Evolutionary conservation across 2,113 vertebrate species (phyloP), one percentile per base, ranked within the genome.

Genomic region (Elephantulus edwardii): DNA sequence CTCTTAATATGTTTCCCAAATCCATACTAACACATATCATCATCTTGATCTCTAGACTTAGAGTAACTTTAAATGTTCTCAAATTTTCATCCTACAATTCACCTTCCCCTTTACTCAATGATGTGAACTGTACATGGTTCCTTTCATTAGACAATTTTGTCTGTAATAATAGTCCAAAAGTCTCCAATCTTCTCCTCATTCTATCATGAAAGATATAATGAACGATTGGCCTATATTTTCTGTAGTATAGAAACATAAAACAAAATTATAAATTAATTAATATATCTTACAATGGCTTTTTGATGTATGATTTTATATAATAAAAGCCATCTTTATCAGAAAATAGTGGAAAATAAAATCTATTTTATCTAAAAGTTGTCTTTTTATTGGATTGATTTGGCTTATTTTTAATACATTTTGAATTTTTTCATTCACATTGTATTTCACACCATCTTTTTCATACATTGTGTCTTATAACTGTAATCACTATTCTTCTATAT

Each of bases 31-130:
- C 71, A 28, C 75, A 7, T 46, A n/a, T 10, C 72, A 81, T 40
- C 30, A 74, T 89, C n/a, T 81, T 58, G 76, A 90, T 30, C 74
- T 68, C 20, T 40, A 75, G 56, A 33, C 28, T 93, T 75, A 54
- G 4, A 46, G 19, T 86, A 54, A 86, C 8, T 81, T 75, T 60
- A 42, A 66, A 68, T 50, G 28, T 89, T 14, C 71, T 33, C 64
- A 46, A 56, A 52, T 78, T n/a, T 42, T 74, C 40, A 42, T 75
- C 11, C 46, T 79, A 26, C 13, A 40, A 3, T 33, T 38, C 66
- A 44, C 68, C 24, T 60, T 81, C 50, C 22, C 50, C 4, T 40
- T 84, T 46, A n/a, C 33, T 90, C 58, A 75, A 2, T 40, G 33
- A 66, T 50, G 40, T 68, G 33, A 80, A n/a, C 40, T 75, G 40